Conservation (phyloP, 2,797 vertebrate species). For the Odontamblyopus rebecca region DNA sequence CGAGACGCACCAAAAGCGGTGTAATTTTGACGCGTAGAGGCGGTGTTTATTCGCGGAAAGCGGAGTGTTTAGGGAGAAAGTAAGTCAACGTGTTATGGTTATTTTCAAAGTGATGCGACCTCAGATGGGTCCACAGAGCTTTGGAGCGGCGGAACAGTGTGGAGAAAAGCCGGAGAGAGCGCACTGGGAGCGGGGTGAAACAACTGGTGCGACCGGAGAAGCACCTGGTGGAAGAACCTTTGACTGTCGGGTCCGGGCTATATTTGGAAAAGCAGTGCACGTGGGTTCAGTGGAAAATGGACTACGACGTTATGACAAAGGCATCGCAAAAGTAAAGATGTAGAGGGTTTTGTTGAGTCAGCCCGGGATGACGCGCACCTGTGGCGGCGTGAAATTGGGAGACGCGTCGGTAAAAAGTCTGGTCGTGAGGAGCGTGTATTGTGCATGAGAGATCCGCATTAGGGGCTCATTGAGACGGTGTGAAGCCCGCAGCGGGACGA, state of each 20-base stretch:
- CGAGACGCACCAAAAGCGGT: conserved; percentile 1
- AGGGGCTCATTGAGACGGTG: neutral
- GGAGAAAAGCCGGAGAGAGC: neutral
- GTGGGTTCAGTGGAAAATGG: neutral
- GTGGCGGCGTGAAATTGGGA: neutral
- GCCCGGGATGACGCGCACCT: neutral
- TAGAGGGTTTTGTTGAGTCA: neutral
- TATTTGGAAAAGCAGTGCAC: neutral
- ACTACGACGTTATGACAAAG: neutral
- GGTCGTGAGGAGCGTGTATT: neutral
- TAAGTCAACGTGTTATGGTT: neutral
- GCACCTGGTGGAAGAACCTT: neutral
- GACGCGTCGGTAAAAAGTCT: neutral
- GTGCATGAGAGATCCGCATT: neutral
- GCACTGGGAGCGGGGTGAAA: neutral
- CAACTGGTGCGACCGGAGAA: neutral
- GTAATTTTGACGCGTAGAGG: neutral
- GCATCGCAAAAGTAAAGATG: neutral
- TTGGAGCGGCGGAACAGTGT: neutral
- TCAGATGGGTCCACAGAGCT: neutral
- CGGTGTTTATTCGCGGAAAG: neutral
- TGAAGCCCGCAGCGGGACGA: conserved; percentile 3
- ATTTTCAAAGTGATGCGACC: neutral
- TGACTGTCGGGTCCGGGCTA: neutral
- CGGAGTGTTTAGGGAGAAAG: neutral